Conservation (phyloP, 1,140 invertebrate species). For the Drosophila pandora region DNA sequence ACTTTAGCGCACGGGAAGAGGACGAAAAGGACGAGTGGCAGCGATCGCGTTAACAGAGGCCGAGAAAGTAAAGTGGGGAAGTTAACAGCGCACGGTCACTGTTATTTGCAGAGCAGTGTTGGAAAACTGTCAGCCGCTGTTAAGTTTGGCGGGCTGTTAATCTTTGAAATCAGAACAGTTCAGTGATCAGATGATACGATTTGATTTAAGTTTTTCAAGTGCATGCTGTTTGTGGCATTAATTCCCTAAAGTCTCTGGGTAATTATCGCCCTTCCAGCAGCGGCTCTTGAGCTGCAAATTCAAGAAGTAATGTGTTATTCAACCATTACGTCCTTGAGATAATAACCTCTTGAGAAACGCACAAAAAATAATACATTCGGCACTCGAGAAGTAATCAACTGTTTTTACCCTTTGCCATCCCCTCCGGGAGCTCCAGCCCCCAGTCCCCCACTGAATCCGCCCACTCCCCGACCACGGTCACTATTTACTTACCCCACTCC, state of each 20-base stretch:
- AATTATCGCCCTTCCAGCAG: background rate
- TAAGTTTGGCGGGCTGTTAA: background rate
- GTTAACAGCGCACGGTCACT: background rate
- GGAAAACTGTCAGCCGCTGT: background rate
- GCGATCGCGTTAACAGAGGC: background rate
- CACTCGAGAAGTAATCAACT: slow-evolving; percentile 1
- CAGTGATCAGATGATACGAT: background rate
- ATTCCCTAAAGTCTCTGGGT: background rate
- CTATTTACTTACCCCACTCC: background rate
- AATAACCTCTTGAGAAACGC: background rate
- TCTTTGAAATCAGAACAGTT: background rate
- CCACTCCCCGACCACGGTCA: background rate
- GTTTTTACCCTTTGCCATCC: background rate
- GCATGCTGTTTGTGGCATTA: no score
- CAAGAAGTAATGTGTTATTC: background rate
- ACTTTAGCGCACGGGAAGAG: background rate
- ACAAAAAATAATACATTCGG: background rate
- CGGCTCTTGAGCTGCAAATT: background rate
- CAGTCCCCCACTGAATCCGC: background rate
- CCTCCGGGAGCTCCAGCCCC: no score
- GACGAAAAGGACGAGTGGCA: background rate
- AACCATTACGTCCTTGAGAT: background rate
- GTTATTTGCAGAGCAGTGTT: background rate
- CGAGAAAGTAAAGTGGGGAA: background rate
- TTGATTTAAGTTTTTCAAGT: no score